Base-by-base conservation (phyloP, 2,888 invertebrate genomes). In the Pterostichus niger region DNA sequence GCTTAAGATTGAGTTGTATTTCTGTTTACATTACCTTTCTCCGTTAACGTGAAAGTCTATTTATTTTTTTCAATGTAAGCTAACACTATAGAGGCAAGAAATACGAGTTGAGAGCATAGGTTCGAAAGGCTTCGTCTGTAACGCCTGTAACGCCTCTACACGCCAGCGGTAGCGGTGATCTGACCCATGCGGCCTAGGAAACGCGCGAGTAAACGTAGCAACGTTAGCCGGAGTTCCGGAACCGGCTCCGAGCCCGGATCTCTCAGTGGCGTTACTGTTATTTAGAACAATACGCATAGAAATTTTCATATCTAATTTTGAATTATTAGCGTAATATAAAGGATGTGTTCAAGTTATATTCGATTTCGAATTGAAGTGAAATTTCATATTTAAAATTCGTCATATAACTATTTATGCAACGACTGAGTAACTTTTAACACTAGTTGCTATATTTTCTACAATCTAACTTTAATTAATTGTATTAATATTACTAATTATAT, bases 151-250 rank as follows among this genome's bases (percentile, higher is more conserved):
- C n/a, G 52, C 13, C 13, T 52, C 40, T 40, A 40, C 24, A 24
- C 17, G 9, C 15, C 56, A 17, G 17, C 17, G 10, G 9, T 56
- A 56, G 13, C 13, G 56, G 13, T 56, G 56, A 56, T 56, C 56
- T 56, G 15, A 56, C 49, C 49, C 49, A 64, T 33, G 31, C 64
- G 64, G 64, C 31, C 64, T 64, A 64, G 64, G 64, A 35, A 64
- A 64, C 64, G 64, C 64, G 64, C 64, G 64, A 64, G 64, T 64
- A 64, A 64, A 33, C 64, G 64, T 33, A 64, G 64, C 64, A 64
- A 64, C 64, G 64, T 64, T 33, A 64, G 13, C 64, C 64, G 13
- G 7, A 13, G 31, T 9, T 0, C 35, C 33, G 64, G 35, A 40
- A 6, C 40, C 40, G 2, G 24, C 59, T 24, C 31, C 24, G 59